These are phyloP conservation scores for Ochropleura leucogaster DNA, from an alignment of 2,888 invertebrate species.

Conservation along the genomic window DNA sequence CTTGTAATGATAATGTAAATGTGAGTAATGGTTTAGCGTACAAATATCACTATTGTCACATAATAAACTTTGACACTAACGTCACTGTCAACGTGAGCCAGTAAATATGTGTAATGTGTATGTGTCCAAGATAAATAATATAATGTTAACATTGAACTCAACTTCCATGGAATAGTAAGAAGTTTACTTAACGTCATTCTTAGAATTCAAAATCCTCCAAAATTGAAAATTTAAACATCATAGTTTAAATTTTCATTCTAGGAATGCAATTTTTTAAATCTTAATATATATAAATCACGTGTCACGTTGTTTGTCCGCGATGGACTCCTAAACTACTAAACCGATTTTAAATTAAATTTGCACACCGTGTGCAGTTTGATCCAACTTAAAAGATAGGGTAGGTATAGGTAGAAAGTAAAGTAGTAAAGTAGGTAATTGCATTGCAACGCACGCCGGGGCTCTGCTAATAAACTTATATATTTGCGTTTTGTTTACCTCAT, in stretches of 20 bases:
- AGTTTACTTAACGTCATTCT: constrained; percentile 6
- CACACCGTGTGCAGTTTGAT: too few species aligned
- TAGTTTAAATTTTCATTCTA: neutral
- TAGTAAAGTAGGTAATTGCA: too few species aligned
- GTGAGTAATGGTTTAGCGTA: constrained; percentile 16
- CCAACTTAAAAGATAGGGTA: too few species aligned
- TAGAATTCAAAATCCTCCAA: neutral
- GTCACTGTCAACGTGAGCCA: constrained; percentile 42
- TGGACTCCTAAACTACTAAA: too few species aligned
- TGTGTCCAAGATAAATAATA: constrained; percentile 32
- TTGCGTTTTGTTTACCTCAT: neutral
- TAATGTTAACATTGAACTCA: constrained; percentile 15
- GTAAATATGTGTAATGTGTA: neutral
- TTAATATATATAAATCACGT: too few species aligned
- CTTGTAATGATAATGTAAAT: constrained; percentile 9
- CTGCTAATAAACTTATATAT: neutral
- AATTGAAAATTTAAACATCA: neutral
- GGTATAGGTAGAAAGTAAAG: too few species aligned
- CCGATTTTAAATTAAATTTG: too few species aligned
- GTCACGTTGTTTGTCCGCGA: too few species aligned
- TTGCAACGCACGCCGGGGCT: too few species aligned
- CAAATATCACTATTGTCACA: constrained; percentile 15
- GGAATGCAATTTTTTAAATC: neutral
- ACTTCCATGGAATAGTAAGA: constrained; percentile 38
- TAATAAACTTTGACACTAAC: constrained; percentile 53